Evolutionary conservation across 30 jellyfish, hydroid and myxozoan genomes (phyloP), one percentile per base, ranked within the genome.

Genomic region (Turritopsis rubra): DNA sequence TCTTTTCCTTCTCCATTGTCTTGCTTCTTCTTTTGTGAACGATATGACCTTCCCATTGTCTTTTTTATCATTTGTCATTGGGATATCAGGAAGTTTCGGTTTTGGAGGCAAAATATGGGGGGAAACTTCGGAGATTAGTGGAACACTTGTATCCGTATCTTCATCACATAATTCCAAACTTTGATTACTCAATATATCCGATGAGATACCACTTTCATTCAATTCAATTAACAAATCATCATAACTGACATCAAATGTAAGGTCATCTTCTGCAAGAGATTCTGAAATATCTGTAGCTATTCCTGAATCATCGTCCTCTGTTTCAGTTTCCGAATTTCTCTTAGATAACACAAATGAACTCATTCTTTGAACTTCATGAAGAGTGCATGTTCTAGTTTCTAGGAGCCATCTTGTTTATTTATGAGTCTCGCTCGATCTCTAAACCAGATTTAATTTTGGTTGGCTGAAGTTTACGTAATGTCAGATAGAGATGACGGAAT

Each of bases 1-100:
- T 3, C 88, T 28, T 65, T 82, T 82, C 72, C 88, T 65, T 71
- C 88, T 82, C 88, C 88, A 82, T 72, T 82, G 84, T 21, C 88
- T 73, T 16, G 88, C 88, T 31, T 71, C 86, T 29, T 82, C 88
- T 66, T 71, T 82, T 0, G 85, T 9, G 31, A 82, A 82, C 17
- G 75, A 24, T 24, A 18, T 52, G n/a, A 41, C 53, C 29, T 82
- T 82, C 25, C 88, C 88, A 71, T 21, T 77, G 28, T 24, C 53
- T 30, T 1, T 52, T n/a, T 77, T 52, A 16, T 41, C 13, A 41
- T 41, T 41, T 41, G 60, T 41, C 60, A 3, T 41, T 41, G 60
- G 60, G 13, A 41, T 41, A 5, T 41, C 60, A 41, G 60, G 60
- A 41, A 41, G 60, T 41, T 13, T 41, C 5, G 60, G 60, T 41